Base-by-base conservation (phyloP, 2,888 invertebrate genomes). In the Clunio marinus region DNA sequence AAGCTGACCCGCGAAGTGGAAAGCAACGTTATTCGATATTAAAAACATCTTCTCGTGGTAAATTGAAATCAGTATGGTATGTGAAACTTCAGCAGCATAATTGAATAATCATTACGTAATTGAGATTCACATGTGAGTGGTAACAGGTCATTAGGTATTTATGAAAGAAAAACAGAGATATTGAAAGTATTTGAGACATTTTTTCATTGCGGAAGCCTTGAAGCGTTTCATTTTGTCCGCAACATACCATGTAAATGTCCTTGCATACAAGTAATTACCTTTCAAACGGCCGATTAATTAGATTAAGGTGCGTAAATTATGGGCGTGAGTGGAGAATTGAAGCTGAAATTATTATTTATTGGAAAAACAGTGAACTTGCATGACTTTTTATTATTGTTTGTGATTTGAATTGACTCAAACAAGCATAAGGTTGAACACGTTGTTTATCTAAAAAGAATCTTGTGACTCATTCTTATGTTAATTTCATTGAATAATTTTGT, bases 391-490 rank as follows among this genome's bases (percentile, higher is more conserved):
- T n/a, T n/a, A n/a, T n/a, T n/a, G n/a, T n/a, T n/a, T n/a, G n/a
- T n/a, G n/a, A n/a, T n/a, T n/a, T n/a, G n/a, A n/a, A n/a, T n/a
- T n/a, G n/a, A n/a, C n/a, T n/a, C n/a, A n/a, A n/a, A n/a, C n/a
- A n/a, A n/a, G n/a, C n/a, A n/a, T n/a, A n/a, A n/a, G n/a, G n/a
- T n/a, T n/a, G n/a, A n/a, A n/a, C n/a, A n/a, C n/a, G n/a, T n/a
- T n/a, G n/a, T n/a, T n/a, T n/a, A n/a, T n/a, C n/a, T n/a, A n/a
- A 41, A 41, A 41, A 41, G 41, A 41, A 41, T 41, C 15, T 41
- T n/a, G 41, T 15, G 41, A 15, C 41, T 10, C 15, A 41, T n/a
- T n/a, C n/a, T n/a, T n/a, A n/a, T n/a, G 41, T 15, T 41, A 41
- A 41, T 41, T 41, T 15, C n/a, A n/a, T n/a, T n/a, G n/a, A n/a